Evolutionary conservation across 2,888 invertebrate species (phyloP), one percentile per base, ranked within the genome.

Genomic region (Leptinotarsa rubiginosa): DNA sequence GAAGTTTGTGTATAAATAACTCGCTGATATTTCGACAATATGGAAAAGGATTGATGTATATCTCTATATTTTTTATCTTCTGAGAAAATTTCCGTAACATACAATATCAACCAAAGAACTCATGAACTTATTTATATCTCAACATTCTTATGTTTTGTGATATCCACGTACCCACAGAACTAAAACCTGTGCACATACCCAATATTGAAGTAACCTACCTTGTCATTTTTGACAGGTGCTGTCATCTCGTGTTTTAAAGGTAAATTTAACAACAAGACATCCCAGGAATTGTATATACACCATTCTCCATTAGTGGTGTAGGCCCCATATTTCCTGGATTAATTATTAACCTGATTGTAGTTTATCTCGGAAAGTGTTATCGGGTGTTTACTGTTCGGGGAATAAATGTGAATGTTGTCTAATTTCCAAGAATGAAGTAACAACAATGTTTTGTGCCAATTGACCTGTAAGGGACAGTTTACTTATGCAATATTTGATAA

Each of bases 401-500:
- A 75, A 66, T 62, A 65, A 72, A 59, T 52, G 31, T 62, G 73
- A 62, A 52, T 65, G 70, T 71, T 18, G 25, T 47, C 7, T 3
- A 41, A 68, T 59, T 52, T 66, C 59, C 64, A 47, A 50, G 64
- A 66, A 69, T 54, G 62, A 72, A 73, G 50, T 20, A 66, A 20
- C 52, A 68, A 65, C 52, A 65, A 59, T 78, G 73, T 74, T 78
- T 74, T 65, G 76, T 78, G 76, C 65, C 69, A 59, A 72, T 76
- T 75, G 74, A 72, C 70, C 69, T 72, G 71, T 71, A 41, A 73
- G 76, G 74, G 68, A 69, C 69, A 69, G 68, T 70, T 68, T 68
- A 77, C 81, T 81, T 82, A 81, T 82, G 82, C 82, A 82, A 82
- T 79, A 77, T 80, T 81, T 82, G 80, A 81, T 80, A 80, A 82